Evolutionary conservation across 1,140 invertebrate species (phyloP).

Genomic region (Drosophila lowei): DNA sequence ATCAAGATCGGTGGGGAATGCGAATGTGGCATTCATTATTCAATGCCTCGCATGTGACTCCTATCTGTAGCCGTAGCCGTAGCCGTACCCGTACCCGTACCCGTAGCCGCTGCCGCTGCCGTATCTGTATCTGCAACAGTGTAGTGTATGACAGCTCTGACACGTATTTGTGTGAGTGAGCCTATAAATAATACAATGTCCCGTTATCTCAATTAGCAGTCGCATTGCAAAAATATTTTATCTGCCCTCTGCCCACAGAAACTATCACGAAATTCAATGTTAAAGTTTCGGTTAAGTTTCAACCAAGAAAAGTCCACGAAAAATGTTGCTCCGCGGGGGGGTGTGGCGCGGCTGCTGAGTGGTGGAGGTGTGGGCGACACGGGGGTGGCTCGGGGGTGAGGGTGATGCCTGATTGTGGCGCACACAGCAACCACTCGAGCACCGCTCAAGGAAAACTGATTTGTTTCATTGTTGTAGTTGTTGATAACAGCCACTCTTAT

Average conservation of each 20-base stretch:
- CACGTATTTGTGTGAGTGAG: neutral
- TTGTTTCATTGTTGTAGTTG: slow-evolving; percentile 39
- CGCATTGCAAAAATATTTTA: slow-evolving; percentile 63
- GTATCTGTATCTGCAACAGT: neutral
- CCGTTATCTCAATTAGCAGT: slow-evolving; percentile 49
- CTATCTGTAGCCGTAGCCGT: neutral
- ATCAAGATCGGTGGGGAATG: slow-evolving; percentile 21
- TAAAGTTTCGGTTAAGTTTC: slow-evolving; percentile 23
- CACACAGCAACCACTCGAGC: slow-evolving; percentile 41
- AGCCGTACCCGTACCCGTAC: no score
- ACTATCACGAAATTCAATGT: slow-evolving; percentile 48
- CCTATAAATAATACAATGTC: slow-evolving; percentile 53
- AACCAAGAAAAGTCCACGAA: neutral
- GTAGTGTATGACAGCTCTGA: no score
- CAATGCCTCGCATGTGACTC: slow-evolving; percentile 42
- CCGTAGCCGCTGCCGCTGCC: no score
- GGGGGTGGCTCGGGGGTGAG: neutral
- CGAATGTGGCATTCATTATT: slow-evolving; percentile 3
- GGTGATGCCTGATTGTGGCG: slow-evolving; percentile 15
- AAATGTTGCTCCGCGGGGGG: neutral
- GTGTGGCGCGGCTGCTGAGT: no score
- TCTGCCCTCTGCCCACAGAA: slow-evolving; percentile 36
- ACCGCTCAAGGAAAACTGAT: slow-evolving; percentile 50
- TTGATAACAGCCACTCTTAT: slow-evolving; percentile 41
- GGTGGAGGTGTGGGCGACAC: no score